These are phyloP conservation scores for Tinea pellionella DNA, from an alignment of 2,888 invertebrate genomes.

Conservation along the genomic window DNA sequence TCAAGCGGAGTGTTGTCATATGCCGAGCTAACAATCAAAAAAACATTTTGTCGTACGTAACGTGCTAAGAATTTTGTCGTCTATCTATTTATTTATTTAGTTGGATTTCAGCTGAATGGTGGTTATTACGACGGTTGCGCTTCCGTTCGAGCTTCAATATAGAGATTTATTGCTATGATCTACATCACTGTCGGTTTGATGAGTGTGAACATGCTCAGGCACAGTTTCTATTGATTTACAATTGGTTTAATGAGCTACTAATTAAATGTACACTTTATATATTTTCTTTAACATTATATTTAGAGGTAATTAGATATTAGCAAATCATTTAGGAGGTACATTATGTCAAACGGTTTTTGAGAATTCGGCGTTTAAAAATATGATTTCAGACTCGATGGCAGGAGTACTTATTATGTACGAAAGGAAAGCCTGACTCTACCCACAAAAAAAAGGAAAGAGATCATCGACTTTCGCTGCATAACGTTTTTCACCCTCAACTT, in stretches of 20 bases:
- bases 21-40: too few relatives aligned
- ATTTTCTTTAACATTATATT: slow-evolving; percentile 27
- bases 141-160: slow-evolving; percentile 14
- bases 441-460: too few relatives aligned
- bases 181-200: slow-evolving; percentile 13
- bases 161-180: slow-evolving; percentile 15
- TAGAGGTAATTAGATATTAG: too few relatives aligned
- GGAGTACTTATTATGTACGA: too few relatives aligned
- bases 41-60: neutral
- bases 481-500: too few relatives aligned
- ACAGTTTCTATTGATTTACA: neutral
- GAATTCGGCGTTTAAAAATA: too few relatives aligned
- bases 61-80: neutral
- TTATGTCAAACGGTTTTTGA: too few relatives aligned
- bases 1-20: too few relatives aligned
- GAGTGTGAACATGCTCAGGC: slow-evolving; percentile 6
- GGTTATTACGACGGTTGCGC: slow-evolving; percentile 15
- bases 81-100: slow-evolving; percentile 1
- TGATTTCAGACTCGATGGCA: too few relatives aligned
- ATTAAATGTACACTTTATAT: slow-evolving; percentile 27
- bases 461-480: too few relatives aligned
- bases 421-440: too few relatives aligned
- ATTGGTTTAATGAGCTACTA: slow-evolving; percentile 18
- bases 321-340: too few relatives aligned
- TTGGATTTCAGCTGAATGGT: slow-evolving; percentile 13